phyloP scores from a whole-genome alignment of 2,113 vertebrate species.

The Castor canadensis region DNA sequence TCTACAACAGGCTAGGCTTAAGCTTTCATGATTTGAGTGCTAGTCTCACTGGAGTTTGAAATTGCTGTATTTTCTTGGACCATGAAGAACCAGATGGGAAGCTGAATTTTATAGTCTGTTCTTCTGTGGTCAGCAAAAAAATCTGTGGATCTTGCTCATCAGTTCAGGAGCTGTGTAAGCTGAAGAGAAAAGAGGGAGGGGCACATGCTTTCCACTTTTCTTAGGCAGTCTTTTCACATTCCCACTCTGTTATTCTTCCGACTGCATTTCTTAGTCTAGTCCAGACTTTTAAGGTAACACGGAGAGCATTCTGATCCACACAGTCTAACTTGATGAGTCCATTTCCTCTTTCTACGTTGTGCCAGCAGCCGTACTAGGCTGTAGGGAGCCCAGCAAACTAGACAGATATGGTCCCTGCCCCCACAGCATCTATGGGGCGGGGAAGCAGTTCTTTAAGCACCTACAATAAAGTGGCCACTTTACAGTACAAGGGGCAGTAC shows the following conservation, averaged over 20 bases:
- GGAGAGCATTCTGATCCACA: neutral
- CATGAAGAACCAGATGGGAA: slow-evolving; percentile 75
- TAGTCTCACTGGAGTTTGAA: slow-evolving; percentile 60
- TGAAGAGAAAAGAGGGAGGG: slow-evolving; percentile 39
- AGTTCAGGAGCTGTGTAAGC: slow-evolving; percentile 28
- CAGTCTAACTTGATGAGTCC: slow-evolving; percentile 33
- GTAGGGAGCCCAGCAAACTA: slow-evolving; percentile 30
- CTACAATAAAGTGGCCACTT: neutral
- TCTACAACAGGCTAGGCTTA: slow-evolving; percentile 25
- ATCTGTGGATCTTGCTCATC: slow-evolving; percentile 23
- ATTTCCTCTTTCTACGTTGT: slow-evolving; percentile 43
- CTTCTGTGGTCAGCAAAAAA: slow-evolving; percentile 70
- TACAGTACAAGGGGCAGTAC: neutral
- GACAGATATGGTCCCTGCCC: neutral
- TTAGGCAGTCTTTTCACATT: neutral
- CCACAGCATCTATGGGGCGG: neutral
- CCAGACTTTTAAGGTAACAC: slow-evolving; percentile 41
- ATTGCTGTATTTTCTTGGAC: slow-evolving; percentile 69
- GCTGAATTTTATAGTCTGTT: slow-evolving; percentile 66
- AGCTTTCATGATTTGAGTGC: slow-evolving; percentile 50
- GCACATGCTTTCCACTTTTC: neutral
- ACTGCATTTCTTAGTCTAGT: slow-evolving; percentile 7
- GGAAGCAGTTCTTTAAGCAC: slow-evolving; percentile 26
- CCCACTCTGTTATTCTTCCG: neutral
- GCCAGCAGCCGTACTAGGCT: slow-evolving; percentile 44